Evolutionary conservation across 2,113 vertebrate species (phyloP), one percentile per base, ranked within the genome.

Genomic region (Thinocorus orbignyianus): DNA sequence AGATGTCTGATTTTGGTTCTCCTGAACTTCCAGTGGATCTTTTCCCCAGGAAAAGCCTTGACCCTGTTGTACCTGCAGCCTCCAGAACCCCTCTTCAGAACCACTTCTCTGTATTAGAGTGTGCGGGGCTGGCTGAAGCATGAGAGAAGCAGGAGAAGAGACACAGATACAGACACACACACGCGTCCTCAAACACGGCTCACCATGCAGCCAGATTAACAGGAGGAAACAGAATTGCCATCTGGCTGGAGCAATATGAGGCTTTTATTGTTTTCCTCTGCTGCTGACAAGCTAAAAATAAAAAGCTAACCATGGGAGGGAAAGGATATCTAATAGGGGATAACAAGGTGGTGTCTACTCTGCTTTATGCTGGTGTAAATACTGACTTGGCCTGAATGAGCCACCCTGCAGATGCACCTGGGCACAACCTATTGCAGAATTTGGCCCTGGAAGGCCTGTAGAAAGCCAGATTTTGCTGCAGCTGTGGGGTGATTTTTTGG

Each of bases 201-300:
- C 37, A 37, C 18, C 33, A 25, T 0, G 0, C 39, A 80, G 71
- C 18, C 81, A 88, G 23, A 37, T 31, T 52, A 48, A 49, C 1
- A 6, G n/a, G 19, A 78, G 42, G 46, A 85, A 83, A 26, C 6
- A 55, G 70, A 90, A 57, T 64, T 0, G 0, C 80, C 88, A 84
- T 69, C 72, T 95, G 92, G 52, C 57, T 74, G 48, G 28, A 94
- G 88, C 44, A 76, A n/a, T 65, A 33, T 31, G 18, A 83, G 33
- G 37, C 57, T 90, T 93, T 41, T 62, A 51, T 88, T 94, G 64
- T 79, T 93, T 85, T 77, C 39, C 33, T 92, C 60, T 92, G 35
- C n/a, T 91, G 44, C 69, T 88, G 73, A 65, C 72, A 81, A 94
- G 65, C 79, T 94, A 89, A 95, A 92, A 94, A 85, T 69, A 91